Evolutionary conservation across 2,797 vertebrate species (phyloP).

Genomic region (Vultur gryphus): DNA sequence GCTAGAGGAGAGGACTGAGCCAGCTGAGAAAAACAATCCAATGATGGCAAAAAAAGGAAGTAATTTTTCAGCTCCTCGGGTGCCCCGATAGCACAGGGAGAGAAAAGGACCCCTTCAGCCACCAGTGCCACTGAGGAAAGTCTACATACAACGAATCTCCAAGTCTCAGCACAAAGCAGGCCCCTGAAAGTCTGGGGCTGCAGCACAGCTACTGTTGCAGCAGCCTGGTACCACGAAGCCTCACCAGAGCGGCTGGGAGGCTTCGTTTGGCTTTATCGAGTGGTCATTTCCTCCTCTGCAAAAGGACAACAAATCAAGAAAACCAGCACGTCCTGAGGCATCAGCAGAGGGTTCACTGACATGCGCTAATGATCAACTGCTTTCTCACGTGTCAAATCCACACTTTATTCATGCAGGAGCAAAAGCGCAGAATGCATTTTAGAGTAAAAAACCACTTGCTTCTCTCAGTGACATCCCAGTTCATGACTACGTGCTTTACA

Average conservation of each 20-base stretch:
- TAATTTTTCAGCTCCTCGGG: background rate
- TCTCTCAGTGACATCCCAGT: background rate
- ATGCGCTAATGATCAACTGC: background rate
- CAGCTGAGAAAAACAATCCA: background rate
- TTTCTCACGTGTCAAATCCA: background rate
- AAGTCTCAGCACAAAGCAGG: background rate
- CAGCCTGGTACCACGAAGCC: background rate
- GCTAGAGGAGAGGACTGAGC: background rate
- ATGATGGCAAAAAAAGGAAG: accelerated
- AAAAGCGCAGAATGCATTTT: background rate
- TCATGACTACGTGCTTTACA: background rate
- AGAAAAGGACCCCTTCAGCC: background rate
- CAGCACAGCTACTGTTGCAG: background rate
- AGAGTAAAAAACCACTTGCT: background rate
- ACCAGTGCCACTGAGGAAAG: background rate
- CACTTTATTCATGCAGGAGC: background rate
- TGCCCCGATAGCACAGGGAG: background rate
- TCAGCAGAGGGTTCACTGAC: background rate
- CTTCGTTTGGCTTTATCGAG: background rate
- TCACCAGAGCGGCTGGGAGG: background rate
- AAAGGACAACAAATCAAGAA: background rate
- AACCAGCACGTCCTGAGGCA: background rate
- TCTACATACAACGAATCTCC: background rate
- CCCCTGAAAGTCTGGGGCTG: background rate
- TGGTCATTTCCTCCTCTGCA: background rate